A percentile compares a stretch with the other conserved stretches of the same genome.
phyloP scores from a whole-genome alignment of 2,113 vertebrate genomes.

The Edolisoma coerulescens region DNA sequence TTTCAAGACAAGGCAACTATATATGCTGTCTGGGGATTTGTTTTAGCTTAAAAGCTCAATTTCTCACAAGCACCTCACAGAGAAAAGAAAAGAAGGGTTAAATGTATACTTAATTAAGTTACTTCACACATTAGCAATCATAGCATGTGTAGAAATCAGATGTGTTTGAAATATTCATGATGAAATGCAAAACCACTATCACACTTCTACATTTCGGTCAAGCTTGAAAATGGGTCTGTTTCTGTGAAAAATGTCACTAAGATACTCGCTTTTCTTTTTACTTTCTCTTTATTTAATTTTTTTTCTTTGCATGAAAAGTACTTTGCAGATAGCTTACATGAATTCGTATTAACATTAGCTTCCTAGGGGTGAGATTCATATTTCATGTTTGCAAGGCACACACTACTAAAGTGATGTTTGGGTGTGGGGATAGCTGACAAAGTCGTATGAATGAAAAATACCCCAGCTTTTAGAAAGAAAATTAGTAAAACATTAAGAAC shows the following conservation, averaged over 20 bases:
- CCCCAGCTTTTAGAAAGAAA: background rate
- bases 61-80: background rate
- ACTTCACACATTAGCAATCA: background rate
- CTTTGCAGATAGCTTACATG: background rate
- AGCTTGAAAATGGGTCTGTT: conserved; percentile 28
- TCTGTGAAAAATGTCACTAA: conserved; percentile 29
- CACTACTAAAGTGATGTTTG: background rate
- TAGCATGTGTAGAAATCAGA: background rate
- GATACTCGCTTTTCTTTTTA: background rate
- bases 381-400: background rate
- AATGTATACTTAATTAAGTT: background rate
- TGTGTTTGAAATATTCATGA: conserved; percentile 31
- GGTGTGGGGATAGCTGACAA: background rate
- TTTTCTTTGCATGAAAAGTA: background rate
- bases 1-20: background rate
- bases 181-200: conserved; percentile 16
- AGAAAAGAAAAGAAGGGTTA: background rate
- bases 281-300: background rate
- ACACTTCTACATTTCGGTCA: background rate
- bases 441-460: background rate
- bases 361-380: background rate
- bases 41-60: background rate
- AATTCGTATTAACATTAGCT: background rate
- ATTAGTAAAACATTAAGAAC: background rate
- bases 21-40: background rate